phyloP scores from a whole-genome alignment of 35 echinoderm and acorn worm species.

The Lytechinus pictus region DNA sequence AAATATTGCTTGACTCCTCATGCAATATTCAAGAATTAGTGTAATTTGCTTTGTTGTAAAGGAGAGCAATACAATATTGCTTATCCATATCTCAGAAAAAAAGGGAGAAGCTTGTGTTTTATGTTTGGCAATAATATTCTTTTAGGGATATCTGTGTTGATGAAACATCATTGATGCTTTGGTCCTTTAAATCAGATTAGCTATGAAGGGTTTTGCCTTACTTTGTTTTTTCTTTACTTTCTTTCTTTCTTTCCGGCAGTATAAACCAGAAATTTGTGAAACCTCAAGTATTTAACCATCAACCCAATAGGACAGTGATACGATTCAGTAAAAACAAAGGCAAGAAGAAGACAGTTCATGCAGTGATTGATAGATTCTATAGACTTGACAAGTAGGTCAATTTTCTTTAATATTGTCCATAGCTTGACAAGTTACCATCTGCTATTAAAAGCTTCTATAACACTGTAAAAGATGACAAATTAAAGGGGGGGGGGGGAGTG shows the following conservation, averaged over 20 bases:
- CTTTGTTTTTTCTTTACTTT: background rate
- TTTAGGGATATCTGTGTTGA: background rate
- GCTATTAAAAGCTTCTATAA: too few relatives aligned
- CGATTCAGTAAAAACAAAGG: conserved; percentile 74
- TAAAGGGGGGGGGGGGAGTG: background rate
- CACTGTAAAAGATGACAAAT: background rate
- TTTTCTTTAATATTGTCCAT: background rate
- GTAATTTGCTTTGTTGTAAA: too few relatives aligned
- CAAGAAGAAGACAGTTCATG: conserved; percentile 81
- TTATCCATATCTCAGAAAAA: too few relatives aligned
- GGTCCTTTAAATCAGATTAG: background rate
- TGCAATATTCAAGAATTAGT: too few relatives aligned
- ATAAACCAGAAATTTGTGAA: background rate
- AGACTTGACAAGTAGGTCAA: conserved; percentile 85
- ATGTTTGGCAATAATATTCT: too few relatives aligned
- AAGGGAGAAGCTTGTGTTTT: too few relatives aligned
- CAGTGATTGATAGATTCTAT: conserved; percentile 83
- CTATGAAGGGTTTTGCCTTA: background rate
- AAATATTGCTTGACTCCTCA: too few relatives aligned
- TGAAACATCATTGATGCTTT: background rate
- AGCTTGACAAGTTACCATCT: too few relatives aligned
- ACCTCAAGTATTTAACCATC: background rate
- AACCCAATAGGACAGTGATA: conserved; percentile 68
- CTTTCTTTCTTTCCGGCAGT: background rate
- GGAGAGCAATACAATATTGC: too few relatives aligned